phyloP scores from a whole-genome alignment of 2,113 vertebrate species.

The Leucosticte australis region DNA sequence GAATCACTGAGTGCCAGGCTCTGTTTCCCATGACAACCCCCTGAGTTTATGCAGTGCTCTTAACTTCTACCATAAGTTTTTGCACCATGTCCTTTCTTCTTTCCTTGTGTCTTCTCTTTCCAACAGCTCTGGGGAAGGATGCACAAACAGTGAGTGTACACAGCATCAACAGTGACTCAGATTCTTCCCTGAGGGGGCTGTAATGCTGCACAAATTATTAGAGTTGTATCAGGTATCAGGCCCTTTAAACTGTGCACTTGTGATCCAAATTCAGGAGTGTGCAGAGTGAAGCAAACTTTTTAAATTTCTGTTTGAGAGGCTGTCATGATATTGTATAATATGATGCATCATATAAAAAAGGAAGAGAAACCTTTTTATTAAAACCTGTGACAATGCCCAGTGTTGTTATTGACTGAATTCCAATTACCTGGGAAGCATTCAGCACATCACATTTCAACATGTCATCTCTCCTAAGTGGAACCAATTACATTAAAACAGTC shows the following conservation, averaged over 20 bases:
- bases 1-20: not conserved
- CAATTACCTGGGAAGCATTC: constrained; percentile 64
- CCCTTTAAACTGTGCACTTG: not conserved
- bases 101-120: not conserved
- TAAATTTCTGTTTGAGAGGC: constrained; percentile 20
- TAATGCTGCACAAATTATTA: not conserved
- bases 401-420: constrained; percentile 62
- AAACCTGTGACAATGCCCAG: constrained; percentile 46
- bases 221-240: not conserved
- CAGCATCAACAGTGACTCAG: not conserved
- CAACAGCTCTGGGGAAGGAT: not conserved
- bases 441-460: constrained; percentile 57
- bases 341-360: not conserved
- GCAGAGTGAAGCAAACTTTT: constrained; percentile 28
- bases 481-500: constrained; percentile 68
- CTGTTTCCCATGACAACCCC: not conserved
- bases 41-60: not conserved
- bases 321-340: constrained; percentile 28
- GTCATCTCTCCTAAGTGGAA: constrained; percentile 66
- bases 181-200: not conserved
- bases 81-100: not conserved
- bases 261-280: constrained; percentile 10
- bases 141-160: not conserved
- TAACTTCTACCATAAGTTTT: not conserved
- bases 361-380: constrained; percentile 37